phyloP scores from a whole-genome alignment of 2,888 invertebrate genomes.

The Hedychridium roseum region DNA sequence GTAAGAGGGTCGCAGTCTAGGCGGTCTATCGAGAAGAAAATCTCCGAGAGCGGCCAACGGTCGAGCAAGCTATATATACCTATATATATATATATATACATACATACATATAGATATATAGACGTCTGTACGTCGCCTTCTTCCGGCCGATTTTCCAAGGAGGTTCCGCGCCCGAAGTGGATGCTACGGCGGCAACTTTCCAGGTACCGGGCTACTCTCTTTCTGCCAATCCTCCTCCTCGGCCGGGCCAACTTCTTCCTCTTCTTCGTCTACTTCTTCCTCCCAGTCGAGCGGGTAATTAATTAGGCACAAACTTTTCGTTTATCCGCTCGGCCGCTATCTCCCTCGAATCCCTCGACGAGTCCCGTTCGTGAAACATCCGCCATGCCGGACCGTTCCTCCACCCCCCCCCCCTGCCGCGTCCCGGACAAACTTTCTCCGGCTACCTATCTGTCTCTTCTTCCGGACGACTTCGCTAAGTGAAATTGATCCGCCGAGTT shows the following conservation, averaged over 20 bases:
- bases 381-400: not conserved
- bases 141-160: no score
- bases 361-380: not conserved
- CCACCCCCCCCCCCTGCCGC: no score
- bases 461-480: constrained; percentile 1
- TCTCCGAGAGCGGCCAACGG: no score
- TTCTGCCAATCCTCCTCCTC: not conserved
- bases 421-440: not conserved
- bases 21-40: no score
- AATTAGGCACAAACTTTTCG: not conserved
- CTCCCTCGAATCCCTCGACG: not conserved
- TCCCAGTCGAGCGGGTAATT: not conserved
- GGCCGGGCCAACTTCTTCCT: not conserved
- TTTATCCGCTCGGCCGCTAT: not conserved
- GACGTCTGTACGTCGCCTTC: no score
- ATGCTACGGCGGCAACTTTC: not conserved
- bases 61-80: no score
- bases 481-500: not conserved
- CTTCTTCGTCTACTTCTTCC: not conserved
- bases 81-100: no score
- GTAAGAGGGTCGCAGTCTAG: no score
- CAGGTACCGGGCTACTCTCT: not conserved
- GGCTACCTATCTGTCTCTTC: not conserved
- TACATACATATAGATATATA: no score
- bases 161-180: no score